These are phyloP conservation scores for Charanyca ferruginea DNA, from an alignment of 2,888 invertebrate species.

Conservation along the genomic window DNA sequence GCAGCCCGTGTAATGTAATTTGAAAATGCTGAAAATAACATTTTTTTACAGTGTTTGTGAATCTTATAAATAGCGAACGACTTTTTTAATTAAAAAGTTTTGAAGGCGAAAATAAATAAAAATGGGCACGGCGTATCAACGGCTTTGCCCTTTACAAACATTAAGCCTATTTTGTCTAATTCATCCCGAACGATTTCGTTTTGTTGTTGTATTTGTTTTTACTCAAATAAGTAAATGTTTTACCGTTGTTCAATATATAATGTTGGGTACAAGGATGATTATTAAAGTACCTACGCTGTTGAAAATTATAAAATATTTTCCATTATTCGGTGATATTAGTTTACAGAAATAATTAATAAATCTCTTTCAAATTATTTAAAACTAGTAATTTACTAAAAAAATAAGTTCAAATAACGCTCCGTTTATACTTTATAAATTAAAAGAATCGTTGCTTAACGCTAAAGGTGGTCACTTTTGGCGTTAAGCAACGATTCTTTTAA, in stretches of 20 bases:
- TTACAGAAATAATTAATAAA: no score
- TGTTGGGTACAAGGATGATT: neutral
- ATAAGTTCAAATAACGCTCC: no score
- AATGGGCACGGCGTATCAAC: constrained; percentile 27
- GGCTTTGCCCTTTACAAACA: constrained; percentile 14
- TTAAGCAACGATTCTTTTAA: no score
- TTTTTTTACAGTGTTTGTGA: constrained; percentile 36
- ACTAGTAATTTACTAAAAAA: no score
- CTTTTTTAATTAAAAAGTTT: constrained; percentile 57
- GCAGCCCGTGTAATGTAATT: constrained; percentile 41
- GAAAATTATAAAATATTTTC: neutral
- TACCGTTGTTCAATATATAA: constrained; percentile 2
- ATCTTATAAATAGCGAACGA: constrained; percentile 42
- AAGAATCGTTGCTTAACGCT: no score
- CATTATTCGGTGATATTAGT: neutral
- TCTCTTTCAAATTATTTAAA: no score
- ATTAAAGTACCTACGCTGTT: neutral
- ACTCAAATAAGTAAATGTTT: constrained; percentile 17
- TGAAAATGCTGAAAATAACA: constrained; percentile 30
- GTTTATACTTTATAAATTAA: no score
- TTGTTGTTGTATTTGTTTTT: constrained; percentile 21
- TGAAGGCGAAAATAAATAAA: constrained; percentile 35
- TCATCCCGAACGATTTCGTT: constrained; percentile 12
- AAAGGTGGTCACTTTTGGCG: no score
- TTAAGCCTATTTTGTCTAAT: constrained; percentile 36